Conservation (phyloP, 2,113 vertebrate species). For the Myxocyprinus asiaticus region DNA sequence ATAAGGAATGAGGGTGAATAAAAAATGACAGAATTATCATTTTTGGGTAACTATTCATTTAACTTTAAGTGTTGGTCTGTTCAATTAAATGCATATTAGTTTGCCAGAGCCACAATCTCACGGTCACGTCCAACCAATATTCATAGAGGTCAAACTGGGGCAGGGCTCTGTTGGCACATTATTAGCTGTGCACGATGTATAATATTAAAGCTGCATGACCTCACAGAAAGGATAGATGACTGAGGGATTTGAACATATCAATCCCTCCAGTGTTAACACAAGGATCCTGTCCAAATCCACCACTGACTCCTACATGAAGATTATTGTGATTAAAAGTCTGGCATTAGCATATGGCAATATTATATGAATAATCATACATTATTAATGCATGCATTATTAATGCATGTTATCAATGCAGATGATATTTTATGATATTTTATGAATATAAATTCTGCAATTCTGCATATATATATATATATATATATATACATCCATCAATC, state of each 20-base stretch:
- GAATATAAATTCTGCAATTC: no score
- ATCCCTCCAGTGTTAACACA: background rate
- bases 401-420: no score
- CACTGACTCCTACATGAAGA: background rate
- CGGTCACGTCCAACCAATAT: background rate
- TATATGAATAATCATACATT: slow-evolving; percentile 19
- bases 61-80: no score
- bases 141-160: background rate
- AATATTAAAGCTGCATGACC: background rate
- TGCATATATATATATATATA: no score
- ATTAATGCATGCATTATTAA: background rate
- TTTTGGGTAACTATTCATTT: no score
- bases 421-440: no score
- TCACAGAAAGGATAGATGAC: background rate
- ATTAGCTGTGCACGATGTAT: background rate
- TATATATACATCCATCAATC: no score
- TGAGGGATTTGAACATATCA: background rate
- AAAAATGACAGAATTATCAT: no score
- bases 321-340: background rate
- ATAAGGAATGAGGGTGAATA: no score
- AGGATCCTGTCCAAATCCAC: no score
- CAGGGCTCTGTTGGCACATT: background rate
- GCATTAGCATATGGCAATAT: background rate
- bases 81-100: no score
- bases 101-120: no score